Base-by-base conservation (phyloP, 2,888 invertebrate genomes). In the Linyphia triangularis region DNA sequence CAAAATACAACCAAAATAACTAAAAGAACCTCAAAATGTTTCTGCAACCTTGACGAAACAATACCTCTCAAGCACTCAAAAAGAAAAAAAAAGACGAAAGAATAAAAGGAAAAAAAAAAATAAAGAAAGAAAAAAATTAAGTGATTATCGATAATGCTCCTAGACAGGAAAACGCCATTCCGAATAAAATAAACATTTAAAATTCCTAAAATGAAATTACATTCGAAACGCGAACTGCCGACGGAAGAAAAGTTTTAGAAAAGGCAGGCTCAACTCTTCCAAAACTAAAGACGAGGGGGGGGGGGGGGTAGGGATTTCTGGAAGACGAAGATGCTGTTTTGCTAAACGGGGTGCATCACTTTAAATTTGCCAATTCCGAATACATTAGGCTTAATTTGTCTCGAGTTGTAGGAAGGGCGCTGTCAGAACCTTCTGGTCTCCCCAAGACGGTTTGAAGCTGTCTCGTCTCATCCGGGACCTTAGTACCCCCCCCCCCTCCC, bases 301-400 rank as follows among this genome's bases (percentile, higher is more conserved):
- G 43, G 57, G 51, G 73, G 81, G 81, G 81, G 51, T 30, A 59
- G 70, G 73, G 73, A 59, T 43, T 65, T 67, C 9, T n/a, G 70
- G 24, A 70, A 24, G 28, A n/a, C 24, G 79, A 43, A 73, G 63
- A 86, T 81, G 81, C 73, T 73, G 73, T 81, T 79, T 86, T 79
- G 70, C 72, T 78, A 85, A 85, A 81, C 73, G 82, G 82, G 88
- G 81, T 70, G 88, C 88, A 89, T 84, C 88, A 84, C 69, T 89
- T 78, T 89, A 84, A 84, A 89, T 89, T 84, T 89, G 88, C 88
- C 88, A 84, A 89, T 89, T 84, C 79, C 88, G 88, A 89, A 89
- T 89, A 89, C 88, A 89, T 89, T 89, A 89, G 88, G 88, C 88
- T 89, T 89, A 89, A 89, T 89, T 89, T 89, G 88, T 89, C 88